These are phyloP conservation scores for Callosobruchus maculatus DNA, from an alignment of 2,888 invertebrate species.

Conservation along the genomic window DNA sequence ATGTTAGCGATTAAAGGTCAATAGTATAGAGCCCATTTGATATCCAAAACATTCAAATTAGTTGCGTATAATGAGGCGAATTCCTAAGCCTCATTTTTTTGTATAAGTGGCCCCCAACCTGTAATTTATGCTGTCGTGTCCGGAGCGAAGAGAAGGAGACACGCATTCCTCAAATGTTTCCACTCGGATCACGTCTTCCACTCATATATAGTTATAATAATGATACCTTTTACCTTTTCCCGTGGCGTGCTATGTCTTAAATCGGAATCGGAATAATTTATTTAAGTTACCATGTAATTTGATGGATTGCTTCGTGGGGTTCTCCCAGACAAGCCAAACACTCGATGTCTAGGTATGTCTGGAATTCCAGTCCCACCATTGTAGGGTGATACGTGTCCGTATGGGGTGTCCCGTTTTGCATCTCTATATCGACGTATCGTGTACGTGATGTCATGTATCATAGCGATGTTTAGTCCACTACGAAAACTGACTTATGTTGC, in stretches of 20 bases:
- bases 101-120: not conserved
- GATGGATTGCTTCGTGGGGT: conserved; percentile 21
- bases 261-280: conserved; percentile 31
- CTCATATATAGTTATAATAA: conserved; percentile 38
- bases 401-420: too few relatives aligned
- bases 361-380: not conserved
- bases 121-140: not conserved
- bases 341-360: not conserved
- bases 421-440: too few relatives aligned
- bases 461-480: too few relatives aligned
- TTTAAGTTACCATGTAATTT: conserved; percentile 25
- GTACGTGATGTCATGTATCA: too few relatives aligned
- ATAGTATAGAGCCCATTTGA: too few relatives aligned
- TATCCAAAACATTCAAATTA: not conserved
- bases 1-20: too few relatives aligned
- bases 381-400: not conserved
- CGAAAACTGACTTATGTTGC: too few relatives aligned
- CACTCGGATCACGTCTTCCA: conserved; percentile 36
- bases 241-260: conserved; percentile 34
- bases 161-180: conserved; percentile 35
- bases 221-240: conserved; percentile 35
- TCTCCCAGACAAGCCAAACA: not conserved
- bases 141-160: conserved; percentile 2
- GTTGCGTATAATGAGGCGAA: not conserved
- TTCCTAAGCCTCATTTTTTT: not conserved